These are phyloP conservation scores for Tragelaphus buxtoni DNA, from an alignment of 2,113 vertebrate genomes.

Conservation along the genomic window DNA sequence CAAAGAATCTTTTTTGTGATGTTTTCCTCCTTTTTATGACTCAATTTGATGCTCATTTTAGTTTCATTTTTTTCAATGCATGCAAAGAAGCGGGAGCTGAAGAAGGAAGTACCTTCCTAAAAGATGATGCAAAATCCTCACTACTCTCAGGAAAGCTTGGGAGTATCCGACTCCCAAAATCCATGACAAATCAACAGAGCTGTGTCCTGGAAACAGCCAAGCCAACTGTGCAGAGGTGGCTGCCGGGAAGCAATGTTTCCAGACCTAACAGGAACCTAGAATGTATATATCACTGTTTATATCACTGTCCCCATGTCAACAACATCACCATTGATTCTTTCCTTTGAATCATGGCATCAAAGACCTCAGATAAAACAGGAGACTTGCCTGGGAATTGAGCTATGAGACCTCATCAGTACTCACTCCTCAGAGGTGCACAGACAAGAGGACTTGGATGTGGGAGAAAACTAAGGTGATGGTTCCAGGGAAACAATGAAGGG, in stretches of 20 bases:
- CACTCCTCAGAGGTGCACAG: neutral
- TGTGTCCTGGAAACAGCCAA: neutral
- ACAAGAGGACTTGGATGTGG: neutral
- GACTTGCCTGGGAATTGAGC: neutral
- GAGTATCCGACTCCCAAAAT: neutral
- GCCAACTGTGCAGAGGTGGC: neutral
- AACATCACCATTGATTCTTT: neutral
- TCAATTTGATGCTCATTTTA: neutral
- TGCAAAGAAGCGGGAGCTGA: neutral
- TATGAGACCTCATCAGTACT: neutral
- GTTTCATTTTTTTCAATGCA: neutral
- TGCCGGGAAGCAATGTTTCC: neutral
- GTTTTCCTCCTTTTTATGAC: neutral
- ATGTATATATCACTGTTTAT: neutral
- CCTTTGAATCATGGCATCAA: neutral
- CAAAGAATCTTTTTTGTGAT: neutral
- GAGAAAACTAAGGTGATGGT: neutral
- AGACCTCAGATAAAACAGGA: neutral
- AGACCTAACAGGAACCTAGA: neutral
- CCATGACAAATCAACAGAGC: neutral
- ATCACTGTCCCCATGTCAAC: neutral
- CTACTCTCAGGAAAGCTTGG: neutral
- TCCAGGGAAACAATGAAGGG: neutral
- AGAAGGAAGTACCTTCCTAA: neutral
- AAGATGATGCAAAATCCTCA: neutral